Evolutionary conservation across 2,797 vertebrate species (phyloP), one percentile per base, ranked within the genome.

Genomic region (Pangasius djambal): DNA sequence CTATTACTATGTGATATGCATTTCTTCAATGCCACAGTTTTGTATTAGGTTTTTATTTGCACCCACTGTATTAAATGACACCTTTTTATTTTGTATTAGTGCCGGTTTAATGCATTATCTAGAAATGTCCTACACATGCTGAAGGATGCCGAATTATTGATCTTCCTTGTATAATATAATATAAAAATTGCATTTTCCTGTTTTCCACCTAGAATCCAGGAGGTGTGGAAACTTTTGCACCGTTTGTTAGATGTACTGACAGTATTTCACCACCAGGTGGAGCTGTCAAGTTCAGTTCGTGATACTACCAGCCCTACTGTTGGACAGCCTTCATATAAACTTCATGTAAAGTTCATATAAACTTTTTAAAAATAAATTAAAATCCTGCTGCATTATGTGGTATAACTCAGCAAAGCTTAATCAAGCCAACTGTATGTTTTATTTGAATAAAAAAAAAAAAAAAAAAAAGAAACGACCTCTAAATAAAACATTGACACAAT

Each of bases 401-500:
- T 12, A 13, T 12, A 13, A 6, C 1, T 75, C 40, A 28, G 67
- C 7, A 70, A 34, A 70, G 67, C 20, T 6, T 50, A 48, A 31
- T 57, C 12, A 34, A 52, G 10, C 20, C 18, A 70, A 25, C 48
- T 44, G 0, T 16, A 15, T 85, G 18, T 85, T 85, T n/a, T n/a
- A n/a, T n/a, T n/a, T n/a, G n/a, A n/a, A n/a, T n/a, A n/a, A 16
- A 4, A 55, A 55, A 55, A 50, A 12, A 10, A 50, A 10, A 2
- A 10, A 50, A 50, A 12, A 50, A 50, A 20, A 2, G 31, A 81
- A 31, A 37, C 20, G 8, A 22, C 31, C 1, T 16, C 4, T 84
- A 25, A 40, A 61, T 61, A 48, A 65, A 63, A 83, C 25, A 44
- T 69, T 87, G n/a, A 87, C 75, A 55, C 48, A 37, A 59, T 81